phyloP scores from a whole-genome alignment of 37 sponge, comb jelly and placozoan genomes.

The Halisarca cf. caerulea region DNA sequence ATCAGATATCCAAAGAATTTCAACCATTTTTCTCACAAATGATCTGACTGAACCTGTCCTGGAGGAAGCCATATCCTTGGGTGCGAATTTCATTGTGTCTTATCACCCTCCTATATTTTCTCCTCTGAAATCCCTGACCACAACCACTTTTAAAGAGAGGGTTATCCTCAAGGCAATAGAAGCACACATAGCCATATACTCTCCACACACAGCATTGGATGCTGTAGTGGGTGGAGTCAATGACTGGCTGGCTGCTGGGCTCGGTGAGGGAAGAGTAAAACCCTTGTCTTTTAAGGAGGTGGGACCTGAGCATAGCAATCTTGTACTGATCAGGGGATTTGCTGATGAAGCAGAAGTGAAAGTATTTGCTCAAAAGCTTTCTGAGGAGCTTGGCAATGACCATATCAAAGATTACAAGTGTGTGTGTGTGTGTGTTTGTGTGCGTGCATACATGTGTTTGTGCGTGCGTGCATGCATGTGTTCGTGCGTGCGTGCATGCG shows the following conservation, averaged over 20 bases:
- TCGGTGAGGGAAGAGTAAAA: slow-evolving; percentile 63
- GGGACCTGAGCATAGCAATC: not conserved
- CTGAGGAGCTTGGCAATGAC: not conserved
- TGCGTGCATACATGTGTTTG: not conserved
- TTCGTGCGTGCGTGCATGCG: not conserved
- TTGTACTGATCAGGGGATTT: not conserved
- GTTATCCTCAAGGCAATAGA: slow-evolving; percentile 80
- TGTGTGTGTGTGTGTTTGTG: not conserved
- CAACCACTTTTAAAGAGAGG: slow-evolving; percentile 78
- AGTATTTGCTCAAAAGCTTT: not conserved
- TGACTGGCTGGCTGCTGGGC: slow-evolving; percentile 86
- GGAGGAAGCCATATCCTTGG: slow-evolving; percentile 57
- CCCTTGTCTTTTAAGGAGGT: not conserved
- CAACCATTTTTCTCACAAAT: slow-evolving; percentile 75
- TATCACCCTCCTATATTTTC: slow-evolving; percentile 96
- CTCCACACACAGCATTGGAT: slow-evolving; percentile 93
- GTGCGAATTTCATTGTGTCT: slow-evolving; percentile 65
- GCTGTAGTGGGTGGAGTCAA: slow-evolving; percentile 81
- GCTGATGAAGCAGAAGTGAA: not conserved
- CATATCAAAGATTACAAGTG: not conserved
- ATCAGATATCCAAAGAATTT: slow-evolving; percentile 8
- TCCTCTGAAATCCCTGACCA: slow-evolving; percentile 82
- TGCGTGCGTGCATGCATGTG: not conserved
- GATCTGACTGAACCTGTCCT: slow-evolving; percentile 91
- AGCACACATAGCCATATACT: slow-evolving; percentile 79